Evolutionary conservation across 2,797 vertebrate genomes (phyloP).

Genomic region (Carcharodon carcharias): DNA sequence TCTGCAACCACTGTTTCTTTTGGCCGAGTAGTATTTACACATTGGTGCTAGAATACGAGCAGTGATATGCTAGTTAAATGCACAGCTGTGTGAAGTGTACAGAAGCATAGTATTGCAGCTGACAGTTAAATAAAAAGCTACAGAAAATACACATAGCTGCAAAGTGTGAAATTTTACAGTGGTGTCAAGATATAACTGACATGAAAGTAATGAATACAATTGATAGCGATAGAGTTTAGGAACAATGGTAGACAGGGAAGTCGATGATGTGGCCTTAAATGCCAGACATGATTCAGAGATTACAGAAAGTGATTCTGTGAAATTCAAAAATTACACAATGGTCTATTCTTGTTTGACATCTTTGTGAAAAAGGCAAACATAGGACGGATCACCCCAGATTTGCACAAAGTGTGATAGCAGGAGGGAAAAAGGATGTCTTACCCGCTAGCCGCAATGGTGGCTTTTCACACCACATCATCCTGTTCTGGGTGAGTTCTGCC

Average conservation of each 20-base stretch:
- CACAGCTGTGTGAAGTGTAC: neutral
- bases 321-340: neutral
- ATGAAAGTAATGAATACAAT: neutral
- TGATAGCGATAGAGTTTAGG: neutral
- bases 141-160: neutral
- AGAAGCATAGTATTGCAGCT: neutral
- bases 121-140: neutral
- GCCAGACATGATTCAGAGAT: neutral
- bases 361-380: neutral
- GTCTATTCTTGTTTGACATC: neutral
- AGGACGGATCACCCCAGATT: neutral
- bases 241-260: neutral
- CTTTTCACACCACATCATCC: no score
- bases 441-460: no score
- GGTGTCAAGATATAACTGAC: neutral
- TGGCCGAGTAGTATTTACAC: neutral
- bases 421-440: no score
- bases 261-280: neutral
- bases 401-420: no score
- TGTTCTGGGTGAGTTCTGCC: no score
- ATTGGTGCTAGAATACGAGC: neutral
- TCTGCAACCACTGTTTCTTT: neutral
- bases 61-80: neutral
- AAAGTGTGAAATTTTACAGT: neutral
- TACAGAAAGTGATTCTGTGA: neutral